Percentiles rank a stretch among this genome's conserved stretches.
Conservation (phyloP, 92 coral and sea anemone species). For the Siderastrea siderea region DNA sequence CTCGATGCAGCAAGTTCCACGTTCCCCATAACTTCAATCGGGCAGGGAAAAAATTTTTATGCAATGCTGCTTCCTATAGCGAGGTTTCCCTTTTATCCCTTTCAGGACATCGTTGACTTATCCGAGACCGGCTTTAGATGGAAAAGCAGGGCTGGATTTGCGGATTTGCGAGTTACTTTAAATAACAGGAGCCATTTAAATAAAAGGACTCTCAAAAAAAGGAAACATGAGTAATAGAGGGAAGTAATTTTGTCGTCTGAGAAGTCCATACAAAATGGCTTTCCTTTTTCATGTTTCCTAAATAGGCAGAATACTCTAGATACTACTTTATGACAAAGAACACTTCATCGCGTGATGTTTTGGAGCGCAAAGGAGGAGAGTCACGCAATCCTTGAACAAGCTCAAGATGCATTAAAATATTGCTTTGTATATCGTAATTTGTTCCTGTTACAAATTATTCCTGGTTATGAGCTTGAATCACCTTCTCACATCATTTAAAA, state of each 20-base stretch:
- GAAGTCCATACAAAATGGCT: neutral
- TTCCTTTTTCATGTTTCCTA: neutral
- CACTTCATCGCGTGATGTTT: neutral
- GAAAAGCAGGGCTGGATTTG: constrained; percentile 25
- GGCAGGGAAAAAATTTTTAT: neutral
- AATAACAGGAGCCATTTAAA: neutral
- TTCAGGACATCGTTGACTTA: constrained; percentile 41
- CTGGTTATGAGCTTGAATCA: no score
- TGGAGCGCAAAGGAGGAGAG: neutral
- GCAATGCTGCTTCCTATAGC: neutral
- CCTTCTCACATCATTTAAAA: no score
- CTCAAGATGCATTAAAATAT: constrained; percentile 30
- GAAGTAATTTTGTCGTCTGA: neutral
- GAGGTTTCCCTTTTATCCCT: neutral
- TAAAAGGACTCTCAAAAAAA: neutral
- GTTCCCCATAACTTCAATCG: neutral
- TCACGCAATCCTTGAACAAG: neutral
- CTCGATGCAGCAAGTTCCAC: constrained; percentile 10
- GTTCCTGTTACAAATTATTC: no score
- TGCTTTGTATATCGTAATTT: constrained; percentile 4
- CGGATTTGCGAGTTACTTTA: neutral
- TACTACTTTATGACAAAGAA: no score
- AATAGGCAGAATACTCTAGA: no score
- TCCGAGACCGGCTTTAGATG: constrained; percentile 63
- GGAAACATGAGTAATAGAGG: neutral